Evolutionary conservation across 2,888 invertebrate genomes (phyloP), one percentile per base, ranked within the genome.

Genomic region (Helicoverpa assulta): DNA sequence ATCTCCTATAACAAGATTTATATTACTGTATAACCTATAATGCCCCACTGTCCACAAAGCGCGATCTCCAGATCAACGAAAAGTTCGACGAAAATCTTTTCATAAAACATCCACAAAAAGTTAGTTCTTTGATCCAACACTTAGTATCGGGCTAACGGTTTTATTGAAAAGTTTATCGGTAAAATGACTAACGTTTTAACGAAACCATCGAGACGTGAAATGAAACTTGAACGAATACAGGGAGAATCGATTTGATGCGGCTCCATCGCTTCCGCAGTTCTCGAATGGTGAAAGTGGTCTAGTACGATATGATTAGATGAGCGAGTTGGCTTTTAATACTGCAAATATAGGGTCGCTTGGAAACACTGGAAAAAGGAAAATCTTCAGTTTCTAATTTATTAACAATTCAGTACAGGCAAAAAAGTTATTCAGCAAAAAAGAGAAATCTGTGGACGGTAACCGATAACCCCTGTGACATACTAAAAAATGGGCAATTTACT

Each of bases 141-240:
- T 70, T 47, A 70, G 57, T 57, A 56, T n/a, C 43, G 55, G 72
- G 55, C 59, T 66, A 74, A 66, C 68, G 67, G 67, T 79, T 82
- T 65, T 63, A 73, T 76, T 70, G 43, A 81, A 83, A 77, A 68
- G 66, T 74, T 68, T 70, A 69, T 68, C 70, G 75, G 56, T 68
- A 82, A 70, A 73, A 70, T 76, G 67, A 74, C 71, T 80, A 61
- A 64, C 63, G 68, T 73, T 76, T 76, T 68, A 78, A 78, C 58
- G 78, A 76, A 87, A 81, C 73, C 84, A 81, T 77, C 80, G 85
- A 86, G 80, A 82, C 88, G 88, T 87, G 87, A 90, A 90, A 88
- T 87, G 85, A 87, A 85, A 83, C 82, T 79, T 79, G 73, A 73
- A 77, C 82, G 78, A 82, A 78, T 79, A 73, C 72, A 64, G 64